Conservation (phyloP, 2,113 vertebrate genomes). For the Leucoraja erinaceus region DNA sequence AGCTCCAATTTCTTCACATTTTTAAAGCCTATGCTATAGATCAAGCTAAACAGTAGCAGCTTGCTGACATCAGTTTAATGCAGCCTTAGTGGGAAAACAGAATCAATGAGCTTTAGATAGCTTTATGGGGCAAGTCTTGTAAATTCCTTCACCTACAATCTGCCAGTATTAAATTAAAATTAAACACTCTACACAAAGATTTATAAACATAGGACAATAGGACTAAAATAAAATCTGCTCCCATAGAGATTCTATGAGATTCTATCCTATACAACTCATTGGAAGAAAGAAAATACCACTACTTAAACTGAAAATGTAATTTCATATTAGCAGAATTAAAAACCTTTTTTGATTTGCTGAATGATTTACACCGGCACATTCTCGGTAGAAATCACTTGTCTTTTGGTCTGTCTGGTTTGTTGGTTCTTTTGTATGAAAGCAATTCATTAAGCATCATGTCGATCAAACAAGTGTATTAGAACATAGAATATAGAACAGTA, state of each 20-base stretch:
- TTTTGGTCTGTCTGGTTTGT: not conserved
- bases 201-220: not conserved
- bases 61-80: not conserved
- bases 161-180: not conserved
- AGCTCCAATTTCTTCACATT: not conserved
- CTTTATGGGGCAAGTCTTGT: not conserved
- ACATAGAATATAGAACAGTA: no score
- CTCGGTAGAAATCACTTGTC: not conserved
- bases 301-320: not conserved
- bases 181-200: not conserved
- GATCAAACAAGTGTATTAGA: not conserved
- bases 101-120: not conserved
- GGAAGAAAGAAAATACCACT: not conserved
- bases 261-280: not conserved
- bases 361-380: not conserved
- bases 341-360: not conserved
- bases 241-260: no score
- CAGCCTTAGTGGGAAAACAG: not conserved
- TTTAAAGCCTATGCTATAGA: not conserved
- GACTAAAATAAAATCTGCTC: not conserved
- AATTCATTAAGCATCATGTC: not conserved
- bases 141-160: not conserved
- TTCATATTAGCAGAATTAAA: not conserved
- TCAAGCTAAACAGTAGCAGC: not conserved
- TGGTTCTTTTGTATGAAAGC: not conserved